Evolutionary conservation across 2,113 vertebrate genomes (phyloP).

Genomic region (Calyptommatus sinebrachiatus): DNA sequence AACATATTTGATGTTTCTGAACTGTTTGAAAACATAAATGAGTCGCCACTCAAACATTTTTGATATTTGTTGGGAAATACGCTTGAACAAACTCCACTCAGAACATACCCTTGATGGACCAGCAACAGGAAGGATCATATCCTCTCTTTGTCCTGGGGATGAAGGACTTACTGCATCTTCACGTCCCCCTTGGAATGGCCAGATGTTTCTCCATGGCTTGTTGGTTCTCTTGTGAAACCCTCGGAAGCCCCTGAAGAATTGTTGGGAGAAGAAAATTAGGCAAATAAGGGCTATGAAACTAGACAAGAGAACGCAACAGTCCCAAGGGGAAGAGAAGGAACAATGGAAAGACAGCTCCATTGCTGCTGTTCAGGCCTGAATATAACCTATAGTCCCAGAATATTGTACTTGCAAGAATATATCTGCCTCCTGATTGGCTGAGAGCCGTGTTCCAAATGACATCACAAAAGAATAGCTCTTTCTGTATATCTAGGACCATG

Average conservation of each 20-base stretch:
- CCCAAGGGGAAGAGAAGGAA: background rate
- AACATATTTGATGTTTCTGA: background rate
- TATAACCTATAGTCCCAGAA: rapidly evolving
- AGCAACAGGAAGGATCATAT: background rate
- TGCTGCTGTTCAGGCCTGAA: background rate
- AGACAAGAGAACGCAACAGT: background rate
- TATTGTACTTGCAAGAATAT: background rate
- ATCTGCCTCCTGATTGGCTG: background rate
- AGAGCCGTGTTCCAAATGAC: background rate
- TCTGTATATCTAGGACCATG: background rate
- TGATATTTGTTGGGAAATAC: too few species aligned
- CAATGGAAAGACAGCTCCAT: background rate
- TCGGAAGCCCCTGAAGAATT: background rate
- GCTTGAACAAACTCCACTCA: too few species aligned
- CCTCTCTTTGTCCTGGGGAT: background rate
- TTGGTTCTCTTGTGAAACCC: background rate
- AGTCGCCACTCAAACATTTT: too few species aligned
- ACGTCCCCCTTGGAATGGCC: background rate
- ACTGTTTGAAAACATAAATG: background rate
- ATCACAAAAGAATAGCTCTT: background rate
- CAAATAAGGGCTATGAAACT: background rate
- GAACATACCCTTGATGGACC: background rate
- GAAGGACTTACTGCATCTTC: background rate
- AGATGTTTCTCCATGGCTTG: background rate
- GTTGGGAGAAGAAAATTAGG: background rate